Conservation (phyloP, 1,140 invertebrate species). For the Diorhabda carinulata region DNA sequence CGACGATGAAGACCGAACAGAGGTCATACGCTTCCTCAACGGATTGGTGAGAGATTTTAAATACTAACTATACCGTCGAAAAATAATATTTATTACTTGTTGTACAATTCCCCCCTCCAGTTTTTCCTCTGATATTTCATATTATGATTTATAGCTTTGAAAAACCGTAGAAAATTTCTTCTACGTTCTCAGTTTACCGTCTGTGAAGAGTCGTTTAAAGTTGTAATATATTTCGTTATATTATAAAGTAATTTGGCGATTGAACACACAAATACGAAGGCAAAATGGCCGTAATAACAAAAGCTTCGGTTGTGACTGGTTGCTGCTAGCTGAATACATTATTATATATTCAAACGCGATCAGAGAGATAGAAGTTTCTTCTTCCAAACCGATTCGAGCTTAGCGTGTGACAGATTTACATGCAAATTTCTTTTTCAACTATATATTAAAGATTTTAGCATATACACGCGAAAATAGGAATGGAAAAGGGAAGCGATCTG, state of each 20-base stretch:
- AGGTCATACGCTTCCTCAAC: too few species aligned
- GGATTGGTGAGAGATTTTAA: too few species aligned
- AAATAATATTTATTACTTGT: too few species aligned
- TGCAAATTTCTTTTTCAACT: conserved; percentile 45
- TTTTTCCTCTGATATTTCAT: too few species aligned
- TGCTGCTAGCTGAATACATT: conserved; percentile 40
- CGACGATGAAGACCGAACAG: too few species aligned
- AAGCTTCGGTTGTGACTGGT: conserved; percentile 33
- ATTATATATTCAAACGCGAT: conserved; percentile 42
- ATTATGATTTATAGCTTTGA: too few species aligned
- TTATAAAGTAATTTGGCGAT: conserved; percentile 36
- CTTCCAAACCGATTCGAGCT: conserved; percentile 41
- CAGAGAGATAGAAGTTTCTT: conserved; percentile 41
- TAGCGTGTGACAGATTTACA: conserved; percentile 45
- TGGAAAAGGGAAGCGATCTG: not conserved
- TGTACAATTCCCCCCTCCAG: not conserved
- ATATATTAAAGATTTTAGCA: conserved; percentile 43
- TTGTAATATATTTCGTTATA: conserved; percentile 28
- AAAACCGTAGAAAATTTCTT: not conserved
- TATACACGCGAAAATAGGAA: conserved; percentile 17
- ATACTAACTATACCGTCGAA: too few species aligned
- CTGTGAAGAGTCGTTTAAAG: conserved; percentile 15
- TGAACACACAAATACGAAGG: conserved; percentile 30
- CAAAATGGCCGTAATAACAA: conserved; percentile 34
- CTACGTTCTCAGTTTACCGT: not conserved